Base-by-base conservation (phyloP, 2,888 invertebrate genomes). In the Ennomos erosarius region DNA sequence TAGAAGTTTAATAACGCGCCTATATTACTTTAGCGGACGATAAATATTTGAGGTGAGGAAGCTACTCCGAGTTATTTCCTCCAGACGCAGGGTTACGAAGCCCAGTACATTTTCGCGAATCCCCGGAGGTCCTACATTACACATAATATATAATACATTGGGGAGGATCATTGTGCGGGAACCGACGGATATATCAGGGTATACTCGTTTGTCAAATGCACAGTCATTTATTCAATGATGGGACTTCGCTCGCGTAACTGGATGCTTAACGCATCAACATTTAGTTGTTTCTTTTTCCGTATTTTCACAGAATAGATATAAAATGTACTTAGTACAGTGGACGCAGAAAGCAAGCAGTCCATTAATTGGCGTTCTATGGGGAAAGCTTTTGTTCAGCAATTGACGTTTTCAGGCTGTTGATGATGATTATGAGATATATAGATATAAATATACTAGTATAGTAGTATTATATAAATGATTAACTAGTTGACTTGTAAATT, bases 131-230 rank as follows among this genome's bases (percentile, higher is more conserved):
- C 76, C 78, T 83, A 84, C 85, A 88, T 89, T 87, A 66, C 66
- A 68, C 63, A 66, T 65, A 63, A 64, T 68, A 88, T 87, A 87
- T 88, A 88, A 87, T 87, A 87, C 88, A 84, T 85, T 81, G 81
- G 87, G 85, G 88, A 86, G 89, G 86, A 89, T 89, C 88, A 87
- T 88, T 88, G 85, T 85, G 81, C 87, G 85, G 85, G 85, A 85
- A 88, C 87, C 84, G 84, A 80, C 84, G 87, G 84, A 89, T 89
- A 87, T 87, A 86, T 87, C 85, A 82, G 84, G 79, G 88, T 86
- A 88, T 87, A 86, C 88, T 90, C 91, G 87, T 91, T 91, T 91
- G 89, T 91, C 89, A 90, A 90, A 91, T 88, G 88, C 84, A 85
- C 86, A 87, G 87, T 88, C 89, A 90, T 91, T 88, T 90, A 90